phyloP scores from a whole-genome alignment of 2,797 vertebrate genomes.

The Pseudochirops cupreus region DNA sequence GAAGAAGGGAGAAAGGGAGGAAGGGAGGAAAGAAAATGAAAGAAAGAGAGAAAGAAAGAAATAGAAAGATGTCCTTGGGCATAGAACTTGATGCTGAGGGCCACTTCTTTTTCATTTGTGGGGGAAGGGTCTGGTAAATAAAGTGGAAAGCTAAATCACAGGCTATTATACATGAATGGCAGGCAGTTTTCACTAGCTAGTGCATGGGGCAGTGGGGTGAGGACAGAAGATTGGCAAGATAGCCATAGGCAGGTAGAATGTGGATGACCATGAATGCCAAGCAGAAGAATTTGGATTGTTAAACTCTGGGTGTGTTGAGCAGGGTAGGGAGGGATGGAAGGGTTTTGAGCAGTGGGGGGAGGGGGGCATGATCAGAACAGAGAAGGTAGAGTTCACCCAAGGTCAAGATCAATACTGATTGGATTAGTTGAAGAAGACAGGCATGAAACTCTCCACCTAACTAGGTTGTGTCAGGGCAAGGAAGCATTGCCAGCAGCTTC shows the following conservation, averaged over 20 bases:
- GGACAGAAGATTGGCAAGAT: background rate
- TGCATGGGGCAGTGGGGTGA: background rate
- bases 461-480: background rate
- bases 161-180: background rate
- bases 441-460: background rate
- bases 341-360: background rate
- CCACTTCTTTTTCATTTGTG: background rate
- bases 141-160: background rate
- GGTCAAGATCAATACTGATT: background rate
- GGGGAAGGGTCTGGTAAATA: background rate
- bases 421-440: background rate
- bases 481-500: background rate
- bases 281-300: background rate
- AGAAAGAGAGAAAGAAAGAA: no score
- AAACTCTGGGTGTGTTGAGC: background rate
- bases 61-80: background rate
- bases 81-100: background rate
- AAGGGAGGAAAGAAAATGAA: no score
- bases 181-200: background rate
- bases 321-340: background rate
- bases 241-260: background rate
- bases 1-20: no score
- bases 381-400: background rate
- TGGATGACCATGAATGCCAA: background rate
- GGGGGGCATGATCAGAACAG: background rate